Evolutionary conservation across 2,113 vertebrate species (phyloP), one percentile per base, ranked within the genome.

Genomic region (Rhabdornis inornatus): DNA sequence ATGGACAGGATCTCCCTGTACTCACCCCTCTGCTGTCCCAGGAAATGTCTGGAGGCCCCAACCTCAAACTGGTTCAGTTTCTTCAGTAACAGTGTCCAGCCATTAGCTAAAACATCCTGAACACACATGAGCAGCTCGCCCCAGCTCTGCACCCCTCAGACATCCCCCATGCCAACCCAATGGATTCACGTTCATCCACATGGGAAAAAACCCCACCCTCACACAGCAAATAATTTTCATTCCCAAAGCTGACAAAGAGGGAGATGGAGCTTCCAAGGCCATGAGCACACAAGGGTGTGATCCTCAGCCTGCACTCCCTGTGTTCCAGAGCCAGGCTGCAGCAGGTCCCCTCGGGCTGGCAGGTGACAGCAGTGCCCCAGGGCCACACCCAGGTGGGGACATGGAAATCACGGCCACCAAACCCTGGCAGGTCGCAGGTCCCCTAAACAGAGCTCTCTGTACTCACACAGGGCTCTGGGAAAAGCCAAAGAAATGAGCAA

Each of bases 401-500:
- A 6, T 1, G 1, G 22, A 20, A 3, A 39, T 24, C 11, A 2
- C 0, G 0, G 44, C 28, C 88, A 70, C 82, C 39, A 4, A 13
- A 49, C 24, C 64, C 56, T 0, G 0, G 4, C 0, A 1, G 11
- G 49, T 49, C 56, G 25, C 64, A 11, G 27, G 35, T 89, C 47
- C 27, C 2, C 42, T 5, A 25, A 57, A 37, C 74, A 70, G 87
- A 76, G 57, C 71, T 45, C 74, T 61, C 83, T 59, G 47, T 70
- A 37, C 82, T 72, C 47, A 65, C 87, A 28, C 21, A 3, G 59
- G 39, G 89, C 87, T 87, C 83, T 95, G 95, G 88, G 93, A 95
- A 94, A 90, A 96, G 82, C 66, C 95, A 90, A 68, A 92, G 39
- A 87, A 94, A 90, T 7, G 5, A 88, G 88, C 6, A 68, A 87